These are phyloP conservation scores for Neoaliturus tenellus DNA, from an alignment of 2,888 invertebrate genomes.

Conservation along the genomic window DNA sequence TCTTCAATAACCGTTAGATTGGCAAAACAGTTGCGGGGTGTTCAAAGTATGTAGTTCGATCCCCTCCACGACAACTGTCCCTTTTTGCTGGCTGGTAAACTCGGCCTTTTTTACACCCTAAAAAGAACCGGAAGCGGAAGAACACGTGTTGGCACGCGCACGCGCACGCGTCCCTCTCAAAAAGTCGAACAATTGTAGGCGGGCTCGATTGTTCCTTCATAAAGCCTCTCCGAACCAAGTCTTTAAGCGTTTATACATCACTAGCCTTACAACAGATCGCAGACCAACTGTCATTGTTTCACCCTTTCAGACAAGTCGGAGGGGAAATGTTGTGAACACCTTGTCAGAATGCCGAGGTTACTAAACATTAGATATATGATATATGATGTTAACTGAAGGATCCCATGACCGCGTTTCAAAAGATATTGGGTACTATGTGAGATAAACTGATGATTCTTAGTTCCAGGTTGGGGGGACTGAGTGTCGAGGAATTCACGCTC, in stretches of 20 bases:
- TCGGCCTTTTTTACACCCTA: constrained; percentile 30
- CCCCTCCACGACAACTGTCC: constrained; percentile 22
- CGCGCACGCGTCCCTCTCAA: constrained; percentile 37
- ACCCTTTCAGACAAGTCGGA: constrained; percentile 21
- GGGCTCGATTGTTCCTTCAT: constrained; percentile 49
- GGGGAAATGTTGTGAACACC: too few species aligned
- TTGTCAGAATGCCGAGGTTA: too few species aligned
- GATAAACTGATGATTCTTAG: too few species aligned
- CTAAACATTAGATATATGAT: too few species aligned
- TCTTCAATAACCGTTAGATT: neutral
- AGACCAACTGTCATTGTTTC: constrained; percentile 45
- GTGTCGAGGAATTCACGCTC: too few species aligned
- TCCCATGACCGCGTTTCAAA: too few species aligned
- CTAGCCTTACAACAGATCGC: constrained; percentile 1
- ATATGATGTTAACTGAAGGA: too few species aligned
- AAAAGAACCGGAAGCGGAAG: constrained; percentile 53
- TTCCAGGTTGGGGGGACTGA: too few species aligned
- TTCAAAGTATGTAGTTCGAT: neutral
- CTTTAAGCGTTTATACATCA: constrained; percentile 32
- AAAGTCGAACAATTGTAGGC: constrained; percentile 53
- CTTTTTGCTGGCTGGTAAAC: constrained; percentile 47
- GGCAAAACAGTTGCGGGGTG: constrained; percentile 1
- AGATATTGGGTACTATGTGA: too few species aligned
- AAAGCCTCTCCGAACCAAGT: constrained; percentile 19
- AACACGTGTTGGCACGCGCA: constrained; percentile 52